Evolutionary conservation across 1,140 invertebrate species (phyloP).

Genomic region (Paramacrobiotus metropolitanus): DNA sequence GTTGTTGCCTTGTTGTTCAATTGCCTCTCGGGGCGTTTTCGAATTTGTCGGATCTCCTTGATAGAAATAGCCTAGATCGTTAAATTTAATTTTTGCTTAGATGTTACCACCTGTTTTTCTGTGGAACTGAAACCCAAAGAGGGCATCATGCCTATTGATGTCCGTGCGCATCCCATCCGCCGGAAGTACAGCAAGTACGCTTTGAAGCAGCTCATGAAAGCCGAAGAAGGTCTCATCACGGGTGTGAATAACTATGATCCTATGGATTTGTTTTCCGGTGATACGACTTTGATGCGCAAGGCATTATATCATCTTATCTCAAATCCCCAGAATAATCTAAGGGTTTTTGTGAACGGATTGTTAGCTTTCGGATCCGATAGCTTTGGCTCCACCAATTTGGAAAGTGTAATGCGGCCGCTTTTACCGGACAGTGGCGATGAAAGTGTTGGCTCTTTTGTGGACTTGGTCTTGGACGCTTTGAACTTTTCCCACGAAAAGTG

Average conservation of each 20-base stretch:
- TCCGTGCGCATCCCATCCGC: not conserved
- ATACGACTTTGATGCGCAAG: not conserved
- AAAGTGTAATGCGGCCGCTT: not conserved
- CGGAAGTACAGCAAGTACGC: not conserved
- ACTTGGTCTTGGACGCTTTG: not conserved
- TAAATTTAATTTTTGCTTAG: too few relatives aligned
- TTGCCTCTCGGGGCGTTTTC: too few relatives aligned
- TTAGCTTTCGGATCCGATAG: not conserved
- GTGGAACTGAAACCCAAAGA: slow-evolving; percentile 2
- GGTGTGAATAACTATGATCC: not conserved
- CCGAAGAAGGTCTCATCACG: not conserved
- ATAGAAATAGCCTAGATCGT: too few relatives aligned
- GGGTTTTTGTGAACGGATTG: not conserved
- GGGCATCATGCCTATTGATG: not conserved
- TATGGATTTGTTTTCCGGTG: not conserved
- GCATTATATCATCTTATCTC: not conserved
- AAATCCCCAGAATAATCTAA: not conserved
- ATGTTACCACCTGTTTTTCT: too few relatives aligned
- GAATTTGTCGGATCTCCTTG: too few relatives aligned
- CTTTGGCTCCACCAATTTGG: not conserved
- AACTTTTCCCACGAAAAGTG: not conserved
- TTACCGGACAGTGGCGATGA: not conserved
- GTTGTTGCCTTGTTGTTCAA: too few relatives aligned
- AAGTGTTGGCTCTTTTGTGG: not conserved
- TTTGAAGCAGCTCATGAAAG: not conserved